Evolutionary conservation across 1,140 invertebrate genomes (phyloP), one percentile per base, ranked within the genome.

Genomic region (Druon quercuslanigerum): DNA sequence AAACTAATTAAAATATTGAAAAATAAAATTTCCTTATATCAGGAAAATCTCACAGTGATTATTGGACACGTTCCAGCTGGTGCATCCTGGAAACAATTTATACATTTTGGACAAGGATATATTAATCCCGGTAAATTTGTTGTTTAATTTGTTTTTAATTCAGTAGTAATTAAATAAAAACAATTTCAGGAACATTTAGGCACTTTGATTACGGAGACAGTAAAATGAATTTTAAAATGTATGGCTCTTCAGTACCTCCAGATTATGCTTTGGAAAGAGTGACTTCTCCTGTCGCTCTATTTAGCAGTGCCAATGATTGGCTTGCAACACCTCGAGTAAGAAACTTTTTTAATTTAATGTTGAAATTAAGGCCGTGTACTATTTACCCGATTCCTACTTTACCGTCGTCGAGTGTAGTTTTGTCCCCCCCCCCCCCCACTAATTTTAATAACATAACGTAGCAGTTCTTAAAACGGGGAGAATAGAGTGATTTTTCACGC

Each of bases 11-110:
- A 46, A 73, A 40, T 52, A 52, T 17, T 52, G 17, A 52, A 52
- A 73, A 20, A 12, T 20, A 71, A 14, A 25, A 51, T 19, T 0
- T 17, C 2, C 17, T 6, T 73, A 46, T 83, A 80, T 8, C 77
- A 93, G 91, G 94, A 94, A 0, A 93, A 95, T 85, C 82, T 96
- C 1, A 93, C 95, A 0, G 94, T 96, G 0, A 94, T 97, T 75
- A 90, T 95, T 51, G 93, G 94, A 0, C 96, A 97, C 84, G 92
- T 93, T 17, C 97, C 97, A 0, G 94, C 96, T 8, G 96, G 96
- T 16, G 94, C 96, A 1, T 95, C 96, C 0, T 93, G 93, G 60
- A 94, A 95, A 83, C 96, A 97, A 85, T 87, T 97, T 11, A 90
- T 95, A 16, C 95, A 96, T 84, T 96, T 92, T 82, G 94, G 92